phyloP scores from a whole-genome alignment of 2,888 invertebrate species.

The Drosophila conformis region DNA sequence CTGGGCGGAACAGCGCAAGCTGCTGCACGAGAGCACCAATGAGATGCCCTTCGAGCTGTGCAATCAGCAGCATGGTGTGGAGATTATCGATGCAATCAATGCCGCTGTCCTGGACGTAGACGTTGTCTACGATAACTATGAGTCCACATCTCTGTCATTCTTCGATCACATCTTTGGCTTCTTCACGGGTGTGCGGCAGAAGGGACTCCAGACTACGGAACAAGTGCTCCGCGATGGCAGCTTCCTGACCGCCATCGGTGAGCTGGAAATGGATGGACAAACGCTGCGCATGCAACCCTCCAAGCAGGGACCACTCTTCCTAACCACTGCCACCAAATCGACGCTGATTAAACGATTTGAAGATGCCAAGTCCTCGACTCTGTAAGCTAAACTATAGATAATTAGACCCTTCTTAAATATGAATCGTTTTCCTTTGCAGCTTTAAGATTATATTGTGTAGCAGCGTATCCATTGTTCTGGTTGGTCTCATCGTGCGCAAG shows the following conservation, averaged over 20 bases:
- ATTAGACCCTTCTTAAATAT: not conserved
- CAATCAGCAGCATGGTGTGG: constrained; percentile 88
- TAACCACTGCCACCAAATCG: constrained; percentile 92
- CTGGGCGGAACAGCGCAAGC: constrained; percentile 93
- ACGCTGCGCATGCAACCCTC: constrained; percentile 91
- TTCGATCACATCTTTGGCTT: constrained; percentile 94
- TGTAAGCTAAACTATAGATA: constrained; percentile 85
- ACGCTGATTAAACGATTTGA: constrained; percentile 91
- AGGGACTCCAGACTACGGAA: constrained; percentile 94
- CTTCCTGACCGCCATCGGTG: constrained; percentile 92
- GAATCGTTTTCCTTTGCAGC: constrained; percentile 76
- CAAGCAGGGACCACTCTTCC: constrained; percentile 89
- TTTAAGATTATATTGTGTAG: constrained; percentile 87
- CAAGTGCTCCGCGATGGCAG: constrained; percentile 93
- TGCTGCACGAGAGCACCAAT: constrained; percentile 92
- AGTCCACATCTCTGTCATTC: constrained; percentile 90
- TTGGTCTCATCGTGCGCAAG: constrained; percentile 86
- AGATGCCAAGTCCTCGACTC: constrained; percentile 89
- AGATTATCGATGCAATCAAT: constrained; percentile 90
- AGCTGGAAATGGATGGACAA: constrained; percentile 89
- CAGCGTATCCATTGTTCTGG: constrained; percentile 86
- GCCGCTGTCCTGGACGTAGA: constrained; percentile 91
- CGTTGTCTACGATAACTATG: constrained; percentile 92
- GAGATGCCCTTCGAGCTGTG: constrained; percentile 92
- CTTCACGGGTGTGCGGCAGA: constrained; percentile 92